These are phyloP conservation scores for Tinea semifulvella DNA, from an alignment of 2,888 invertebrate species.

Conservation along the genomic window DNA sequence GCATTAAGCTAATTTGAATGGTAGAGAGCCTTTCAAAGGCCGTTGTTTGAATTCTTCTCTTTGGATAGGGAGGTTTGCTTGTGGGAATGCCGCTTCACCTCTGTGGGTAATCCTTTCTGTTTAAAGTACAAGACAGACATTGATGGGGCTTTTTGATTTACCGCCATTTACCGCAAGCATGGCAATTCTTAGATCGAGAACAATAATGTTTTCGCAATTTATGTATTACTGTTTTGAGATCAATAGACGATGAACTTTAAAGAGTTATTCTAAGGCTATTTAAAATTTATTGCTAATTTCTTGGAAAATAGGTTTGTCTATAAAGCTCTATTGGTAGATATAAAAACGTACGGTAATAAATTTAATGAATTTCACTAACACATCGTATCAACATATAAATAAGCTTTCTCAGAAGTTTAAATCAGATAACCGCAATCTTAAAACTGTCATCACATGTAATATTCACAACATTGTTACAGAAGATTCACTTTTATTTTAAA, in stretches of 20 bases:
- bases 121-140: constrained; percentile 32
- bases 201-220: neutral
- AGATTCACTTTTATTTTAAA: constrained; percentile 1
- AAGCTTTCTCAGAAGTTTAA: constrained; percentile 45
- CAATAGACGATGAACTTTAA: neutral
- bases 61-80: constrained; percentile 45
- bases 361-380: constrained; percentile 25
- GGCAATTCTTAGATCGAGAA: neutral
- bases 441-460: constrained; percentile 46
- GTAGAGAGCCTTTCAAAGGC: constrained; percentile 28
- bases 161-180: neutral
- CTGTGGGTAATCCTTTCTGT: constrained; percentile 42
- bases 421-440: constrained; percentile 54
- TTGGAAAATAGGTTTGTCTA: neutral
- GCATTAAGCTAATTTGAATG: constrained; percentile 67
- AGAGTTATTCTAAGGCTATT: neutral
- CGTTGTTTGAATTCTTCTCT: constrained; percentile 59
- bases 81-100: constrained; percentile 44
- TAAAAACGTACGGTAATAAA: constrained; percentile 23
- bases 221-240: too few relatives aligned
- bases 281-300: neutral
- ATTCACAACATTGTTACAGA: neutral
- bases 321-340: neutral
- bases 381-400: constrained; percentile 33
- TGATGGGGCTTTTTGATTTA: constrained; percentile 39